A percentile compares a stretch with the other conserved stretches of the same genome.
Conservation (phyloP, 2,797 vertebrate species). For the Tangara arthus region DNA sequence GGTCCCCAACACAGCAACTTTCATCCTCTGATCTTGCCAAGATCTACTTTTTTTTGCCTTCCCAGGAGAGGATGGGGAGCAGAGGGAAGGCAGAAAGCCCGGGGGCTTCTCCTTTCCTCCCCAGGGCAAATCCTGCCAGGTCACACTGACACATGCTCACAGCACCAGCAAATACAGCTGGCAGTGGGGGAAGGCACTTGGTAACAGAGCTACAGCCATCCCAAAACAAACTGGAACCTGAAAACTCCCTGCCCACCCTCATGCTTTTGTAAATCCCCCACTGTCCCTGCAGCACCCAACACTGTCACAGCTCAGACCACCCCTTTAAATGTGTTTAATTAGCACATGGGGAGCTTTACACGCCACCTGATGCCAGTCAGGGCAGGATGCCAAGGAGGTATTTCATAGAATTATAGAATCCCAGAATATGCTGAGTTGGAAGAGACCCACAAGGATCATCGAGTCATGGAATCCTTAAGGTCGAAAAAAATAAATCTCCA, state of each 20-base stretch:
- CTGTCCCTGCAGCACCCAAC: not conserved
- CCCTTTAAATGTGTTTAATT: not conserved
- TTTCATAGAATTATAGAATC: not conserved
- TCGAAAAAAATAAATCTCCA: not conserved
- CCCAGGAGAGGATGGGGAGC: not conserved
- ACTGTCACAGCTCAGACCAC: not conserved
- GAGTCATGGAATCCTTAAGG: not conserved
- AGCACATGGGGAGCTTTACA: accelerated
- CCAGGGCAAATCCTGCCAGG: not conserved
- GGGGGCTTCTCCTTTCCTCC: not conserved
- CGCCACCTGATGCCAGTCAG: not conserved
- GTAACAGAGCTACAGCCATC: not conserved
- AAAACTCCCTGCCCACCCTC: not conserved
- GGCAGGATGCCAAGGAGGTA: not conserved
- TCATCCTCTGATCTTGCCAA: not conserved
- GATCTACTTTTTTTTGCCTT: not conserved
- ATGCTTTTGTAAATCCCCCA: not conserved
- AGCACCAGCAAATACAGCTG: not conserved
- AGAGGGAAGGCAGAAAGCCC: not conserved
- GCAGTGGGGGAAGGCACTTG: not conserved
- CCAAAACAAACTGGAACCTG: not conserved
- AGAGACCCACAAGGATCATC: not conserved
- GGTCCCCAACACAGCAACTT: not conserved
- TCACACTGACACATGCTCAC: not conserved
- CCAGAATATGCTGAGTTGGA: not conserved